phyloP scores from a whole-genome alignment of 2,113 vertebrate species.

The Spheniscus mendiculus region DNA sequence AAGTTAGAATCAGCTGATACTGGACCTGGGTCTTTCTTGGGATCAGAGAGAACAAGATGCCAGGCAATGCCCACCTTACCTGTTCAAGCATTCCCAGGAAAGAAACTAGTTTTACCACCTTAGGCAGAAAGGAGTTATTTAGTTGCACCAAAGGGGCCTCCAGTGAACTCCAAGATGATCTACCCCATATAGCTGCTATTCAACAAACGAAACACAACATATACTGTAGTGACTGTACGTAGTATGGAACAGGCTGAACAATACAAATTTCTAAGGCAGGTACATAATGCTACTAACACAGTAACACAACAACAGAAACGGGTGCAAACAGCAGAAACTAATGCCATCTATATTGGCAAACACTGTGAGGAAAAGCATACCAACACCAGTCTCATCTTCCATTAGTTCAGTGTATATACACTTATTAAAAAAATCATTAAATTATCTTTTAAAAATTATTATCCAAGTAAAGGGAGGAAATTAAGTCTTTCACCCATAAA shows the following conservation, averaged over 20 bases:
- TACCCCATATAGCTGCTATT: neutral
- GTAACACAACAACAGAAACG: neutral
- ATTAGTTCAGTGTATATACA: neutral
- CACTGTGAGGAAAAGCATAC: neutral
- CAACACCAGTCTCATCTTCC: neutral
- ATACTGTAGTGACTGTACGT: rapidly evolving
- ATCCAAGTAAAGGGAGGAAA: neutral
- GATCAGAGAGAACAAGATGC: neutral
- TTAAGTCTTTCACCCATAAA: neutral
- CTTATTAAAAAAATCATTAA: neutral
- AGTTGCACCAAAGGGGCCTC: neutral
- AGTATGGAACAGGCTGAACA: rapidly evolving
- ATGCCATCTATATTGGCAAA: neutral
- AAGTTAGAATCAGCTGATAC: neutral
- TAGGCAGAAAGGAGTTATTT: neutral
- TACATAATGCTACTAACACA: neutral
- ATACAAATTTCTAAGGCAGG: neutral
- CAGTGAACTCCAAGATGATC: neutral
- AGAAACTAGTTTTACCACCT: neutral
- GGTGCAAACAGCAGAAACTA: neutral
- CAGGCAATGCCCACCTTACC: neutral
- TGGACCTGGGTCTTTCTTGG: rapidly evolving
- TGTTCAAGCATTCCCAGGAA: neutral
- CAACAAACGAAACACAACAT: neutral
- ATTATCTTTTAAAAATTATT: neutral